A percentile compares a stretch with the other conserved stretches of the same genome.
Evolutionary conservation across 2,888 invertebrate species (phyloP).

Genomic region (Yponomeuta plumbellus): DNA sequence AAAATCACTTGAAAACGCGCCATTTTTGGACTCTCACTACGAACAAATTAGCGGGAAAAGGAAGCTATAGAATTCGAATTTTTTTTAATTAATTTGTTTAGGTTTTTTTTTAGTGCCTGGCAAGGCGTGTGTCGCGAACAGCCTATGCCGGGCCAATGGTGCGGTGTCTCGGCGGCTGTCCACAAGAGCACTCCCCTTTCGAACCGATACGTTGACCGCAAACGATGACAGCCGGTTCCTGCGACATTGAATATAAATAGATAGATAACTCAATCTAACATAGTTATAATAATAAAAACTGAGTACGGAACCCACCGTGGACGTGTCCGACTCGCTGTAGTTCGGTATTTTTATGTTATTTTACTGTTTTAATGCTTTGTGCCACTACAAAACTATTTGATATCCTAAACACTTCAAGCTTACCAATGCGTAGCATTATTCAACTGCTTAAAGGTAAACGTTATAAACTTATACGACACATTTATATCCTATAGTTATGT

Average conservation of each 20-base stretch:
- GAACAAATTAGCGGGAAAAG: slow-evolving; percentile 17
- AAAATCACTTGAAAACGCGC: slow-evolving; percentile 47
- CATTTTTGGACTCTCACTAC: slow-evolving; percentile 36
- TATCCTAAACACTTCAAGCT: too few species aligned
- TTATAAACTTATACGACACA: too few species aligned
- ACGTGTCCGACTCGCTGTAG: too few species aligned
- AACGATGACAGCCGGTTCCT: slow-evolving; percentile 17
- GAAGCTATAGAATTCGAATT: slow-evolving; percentile 22
- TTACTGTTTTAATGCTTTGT: too few species aligned
- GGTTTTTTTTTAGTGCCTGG: slow-evolving; percentile 24
- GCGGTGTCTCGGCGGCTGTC: slow-evolving; percentile 29
- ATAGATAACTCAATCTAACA: too few species aligned
- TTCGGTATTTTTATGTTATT: too few species aligned
- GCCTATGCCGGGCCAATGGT: slow-evolving; percentile 55
- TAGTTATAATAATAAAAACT: too few species aligned
- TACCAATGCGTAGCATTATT: too few species aligned
- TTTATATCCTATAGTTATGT: too few species aligned
- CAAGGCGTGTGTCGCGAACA: slow-evolving; percentile 47
- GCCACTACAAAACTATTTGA: too few species aligned
- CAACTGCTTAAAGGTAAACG: too few species aligned
- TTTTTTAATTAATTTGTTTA: slow-evolving; percentile 15
- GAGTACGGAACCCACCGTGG: too few species aligned
- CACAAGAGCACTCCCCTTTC: slow-evolving; percentile 42
- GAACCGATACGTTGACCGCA: slow-evolving; percentile 43
- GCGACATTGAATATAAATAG: slow-evolving; percentile 5